A percentile compares a stretch with the other conserved stretches of the same genome.
phyloP scores from a whole-genome alignment of 1,140 invertebrate genomes.

The Palaemon carinicauda region DNA sequence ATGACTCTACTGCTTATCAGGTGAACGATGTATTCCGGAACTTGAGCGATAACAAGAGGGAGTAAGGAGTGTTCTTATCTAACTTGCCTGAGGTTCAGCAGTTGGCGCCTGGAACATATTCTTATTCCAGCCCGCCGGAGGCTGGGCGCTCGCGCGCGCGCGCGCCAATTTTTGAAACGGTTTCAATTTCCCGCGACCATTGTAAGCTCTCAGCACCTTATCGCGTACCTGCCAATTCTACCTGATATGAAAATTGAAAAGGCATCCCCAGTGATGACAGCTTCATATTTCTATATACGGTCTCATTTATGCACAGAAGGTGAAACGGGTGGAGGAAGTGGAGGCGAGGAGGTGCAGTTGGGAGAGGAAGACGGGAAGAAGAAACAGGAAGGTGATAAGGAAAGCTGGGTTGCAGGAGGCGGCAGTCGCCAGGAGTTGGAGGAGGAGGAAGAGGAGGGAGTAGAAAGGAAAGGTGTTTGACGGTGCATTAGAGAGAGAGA shows the following conservation, averaged over 20 bases:
- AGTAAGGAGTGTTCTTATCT: slow-evolving; percentile 53
- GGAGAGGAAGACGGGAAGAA: slow-evolving; percentile 21
- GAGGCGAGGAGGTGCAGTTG: background rate
- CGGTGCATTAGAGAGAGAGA: too few species aligned
- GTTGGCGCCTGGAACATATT: slow-evolving; percentile 17
- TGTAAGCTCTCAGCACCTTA: slow-evolving; percentile 49
- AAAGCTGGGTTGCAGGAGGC: background rate
- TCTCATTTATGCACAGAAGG: slow-evolving; percentile 48
- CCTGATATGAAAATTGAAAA: slow-evolving; percentile 57
- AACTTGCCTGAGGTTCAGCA: slow-evolving; percentile 23
- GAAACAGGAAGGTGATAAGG: background rate
- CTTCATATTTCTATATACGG: slow-evolving; percentile 56
- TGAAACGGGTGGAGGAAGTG: slow-evolving; percentile 8
- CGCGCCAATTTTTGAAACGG: slow-evolving; percentile 55
- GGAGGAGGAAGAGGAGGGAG: background rate
- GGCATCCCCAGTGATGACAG: slow-evolving; percentile 50
- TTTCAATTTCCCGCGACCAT: slow-evolving; percentile 55
- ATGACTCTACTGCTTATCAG: slow-evolving; percentile 50
- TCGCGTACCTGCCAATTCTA: slow-evolving; percentile 54
- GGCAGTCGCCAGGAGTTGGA: background rate
- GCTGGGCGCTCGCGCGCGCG: slow-evolving; percentile 20
- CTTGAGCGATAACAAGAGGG: slow-evolving; percentile 49
- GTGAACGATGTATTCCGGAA: slow-evolving; percentile 51
- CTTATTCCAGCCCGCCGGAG: slow-evolving; percentile 38
- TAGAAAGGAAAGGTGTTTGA: too few species aligned